Conservation (phyloP, 2,888 invertebrate genomes). For the Melinopterus prodromus region DNA sequence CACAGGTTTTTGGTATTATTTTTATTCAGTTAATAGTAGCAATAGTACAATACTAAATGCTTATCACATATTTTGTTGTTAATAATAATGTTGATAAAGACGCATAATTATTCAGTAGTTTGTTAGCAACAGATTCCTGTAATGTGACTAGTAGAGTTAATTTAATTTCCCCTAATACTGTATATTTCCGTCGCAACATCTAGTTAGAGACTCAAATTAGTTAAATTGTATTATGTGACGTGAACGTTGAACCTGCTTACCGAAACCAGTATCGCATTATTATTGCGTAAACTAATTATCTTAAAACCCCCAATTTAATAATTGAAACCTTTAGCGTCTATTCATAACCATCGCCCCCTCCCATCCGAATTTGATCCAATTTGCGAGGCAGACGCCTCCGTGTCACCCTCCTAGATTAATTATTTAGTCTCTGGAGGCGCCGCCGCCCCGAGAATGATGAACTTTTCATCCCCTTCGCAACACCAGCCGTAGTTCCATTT, state of each 20-base stretch:
- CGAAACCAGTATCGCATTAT: conserved; percentile 6
- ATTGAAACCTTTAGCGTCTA: background rate
- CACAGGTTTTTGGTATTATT: too few relatives aligned
- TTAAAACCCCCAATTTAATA: background rate
- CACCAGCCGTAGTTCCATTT: background rate
- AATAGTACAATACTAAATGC: too few relatives aligned
- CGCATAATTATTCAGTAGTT: too few relatives aligned
- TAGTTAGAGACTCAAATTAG: background rate
- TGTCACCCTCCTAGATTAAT: conserved; percentile 4
- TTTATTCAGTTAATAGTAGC: too few relatives aligned
- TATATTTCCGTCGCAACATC: background rate
- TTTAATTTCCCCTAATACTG: too few relatives aligned
- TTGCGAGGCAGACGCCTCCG: background rate
- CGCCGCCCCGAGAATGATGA: background rate
- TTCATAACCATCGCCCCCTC: background rate
- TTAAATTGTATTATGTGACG: background rate
- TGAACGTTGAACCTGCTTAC: background rate
- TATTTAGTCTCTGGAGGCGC: background rate
- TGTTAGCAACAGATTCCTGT: too few relatives aligned
- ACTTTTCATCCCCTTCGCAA: background rate
- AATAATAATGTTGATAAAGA: too few relatives aligned
- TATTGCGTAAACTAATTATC: conserved; percentile 12
- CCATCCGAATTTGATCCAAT: background rate
- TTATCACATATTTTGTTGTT: too few relatives aligned
- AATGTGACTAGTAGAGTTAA: too few relatives aligned